A percentile compares a stretch with the other conserved stretches of the same genome.
These are phyloP conservation scores for Nothocercus nigrocapillus DNA, from an alignment of 2,113 vertebrate genomes.

Conservation along the genomic window DNA sequence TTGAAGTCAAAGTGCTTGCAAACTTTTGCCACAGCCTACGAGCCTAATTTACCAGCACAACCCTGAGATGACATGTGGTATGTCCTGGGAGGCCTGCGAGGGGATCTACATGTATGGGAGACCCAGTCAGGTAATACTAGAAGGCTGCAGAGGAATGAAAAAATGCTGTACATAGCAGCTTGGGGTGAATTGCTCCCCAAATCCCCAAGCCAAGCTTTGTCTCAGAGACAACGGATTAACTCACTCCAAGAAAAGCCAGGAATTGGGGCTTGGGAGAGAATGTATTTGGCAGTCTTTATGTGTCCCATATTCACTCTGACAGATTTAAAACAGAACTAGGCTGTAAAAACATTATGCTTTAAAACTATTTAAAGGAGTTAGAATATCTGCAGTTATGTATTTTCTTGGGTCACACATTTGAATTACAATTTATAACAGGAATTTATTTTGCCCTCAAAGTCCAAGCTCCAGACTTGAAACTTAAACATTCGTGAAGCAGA, in stretches of 20 bases:
- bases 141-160: not conserved
- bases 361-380: conserved; percentile 30
- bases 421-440: not conserved
- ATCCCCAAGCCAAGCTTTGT: not conserved
- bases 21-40: not conserved
- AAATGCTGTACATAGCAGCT: not conserved
- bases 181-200: not conserved
- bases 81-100: not conserved
- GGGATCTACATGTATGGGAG: fast-evolving
- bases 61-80: not conserved
- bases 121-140: not conserved
- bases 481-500: not conserved
- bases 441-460: conserved; percentile 21
- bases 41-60: not conserved
- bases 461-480: not conserved
- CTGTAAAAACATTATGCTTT: conserved; percentile 37
- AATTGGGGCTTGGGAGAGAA: not conserved
- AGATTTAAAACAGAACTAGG: conserved; percentile 14
- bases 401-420: conserved; percentile 28
- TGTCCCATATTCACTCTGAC: not conserved
- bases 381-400: not conserved
- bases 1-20: not conserved
- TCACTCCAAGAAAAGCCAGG: fast-evolving
- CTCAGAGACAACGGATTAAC: not conserved
- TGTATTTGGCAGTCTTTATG: not conserved